Conservation (phyloP, 2,797 vertebrate species). For the Smutsia gigantea region DNA sequence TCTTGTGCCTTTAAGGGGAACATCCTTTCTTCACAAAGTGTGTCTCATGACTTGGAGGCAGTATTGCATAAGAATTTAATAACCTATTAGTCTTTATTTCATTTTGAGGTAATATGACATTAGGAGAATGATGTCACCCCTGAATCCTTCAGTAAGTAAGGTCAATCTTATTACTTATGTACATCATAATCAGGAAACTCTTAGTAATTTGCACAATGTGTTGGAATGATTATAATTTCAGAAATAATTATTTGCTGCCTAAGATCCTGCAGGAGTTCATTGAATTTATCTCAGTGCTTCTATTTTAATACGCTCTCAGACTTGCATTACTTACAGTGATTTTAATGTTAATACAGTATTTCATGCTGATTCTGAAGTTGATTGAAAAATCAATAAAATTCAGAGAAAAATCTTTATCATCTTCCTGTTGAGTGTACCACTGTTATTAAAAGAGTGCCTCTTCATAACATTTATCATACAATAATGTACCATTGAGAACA, state of each 20-base stretch:
- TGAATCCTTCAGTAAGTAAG: neutral
- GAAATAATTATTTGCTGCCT: conserved; percentile 25
- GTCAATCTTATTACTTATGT: neutral
- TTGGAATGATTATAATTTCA: neutral
- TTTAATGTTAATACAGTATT: conserved; percentile 38
- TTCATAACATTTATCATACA: neutral
- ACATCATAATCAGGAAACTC: neutral
- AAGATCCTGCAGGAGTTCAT: neutral
- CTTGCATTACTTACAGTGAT: neutral
- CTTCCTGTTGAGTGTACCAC: neutral
- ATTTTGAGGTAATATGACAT: neutral
- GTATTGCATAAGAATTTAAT: neutral
- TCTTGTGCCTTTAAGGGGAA: neutral
- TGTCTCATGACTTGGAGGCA: neutral
- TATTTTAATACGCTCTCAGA: neutral
- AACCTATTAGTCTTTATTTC: neutral
- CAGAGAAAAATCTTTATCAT: neutral
- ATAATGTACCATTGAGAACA: neutral
- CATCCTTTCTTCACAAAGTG: neutral
- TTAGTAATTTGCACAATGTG: neutral
- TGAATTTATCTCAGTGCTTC: conserved; percentile 12
- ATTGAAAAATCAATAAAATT: conserved; percentile 37
- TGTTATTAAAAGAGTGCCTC: neutral
- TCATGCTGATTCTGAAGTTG: conserved; percentile 14
- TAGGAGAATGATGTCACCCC: neutral